Conservation (phyloP, 2,113 vertebrate genomes). For the Dasyornis broadbenti region DNA sequence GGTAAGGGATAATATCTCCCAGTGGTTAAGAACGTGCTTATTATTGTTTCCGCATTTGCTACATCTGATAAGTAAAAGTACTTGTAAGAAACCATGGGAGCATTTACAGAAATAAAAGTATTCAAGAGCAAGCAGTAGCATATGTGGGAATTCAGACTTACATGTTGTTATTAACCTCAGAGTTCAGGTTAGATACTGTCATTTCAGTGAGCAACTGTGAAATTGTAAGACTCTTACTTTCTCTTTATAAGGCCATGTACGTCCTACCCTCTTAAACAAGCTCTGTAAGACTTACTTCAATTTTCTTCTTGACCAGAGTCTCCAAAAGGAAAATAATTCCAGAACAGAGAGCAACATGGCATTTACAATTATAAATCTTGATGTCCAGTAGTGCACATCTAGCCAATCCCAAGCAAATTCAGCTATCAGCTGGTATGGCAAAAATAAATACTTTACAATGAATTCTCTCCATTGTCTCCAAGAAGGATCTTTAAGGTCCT, state of each 20-base stretch:
- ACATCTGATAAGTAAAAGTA: not conserved
- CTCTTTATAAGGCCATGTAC: not conserved
- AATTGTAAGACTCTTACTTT: not conserved
- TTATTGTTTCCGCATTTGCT: not conserved
- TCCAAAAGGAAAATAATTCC: slow-evolving; percentile 85
- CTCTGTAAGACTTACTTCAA: slow-evolving; percentile 76
- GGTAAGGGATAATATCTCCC: not conserved
- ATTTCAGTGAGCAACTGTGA: not conserved
- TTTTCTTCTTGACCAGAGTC: slow-evolving; percentile 81
- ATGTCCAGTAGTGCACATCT: slow-evolving; percentile 91
- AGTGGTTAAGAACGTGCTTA: not conserved
- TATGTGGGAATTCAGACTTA: not conserved
- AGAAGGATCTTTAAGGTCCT: slow-evolving; percentile 78
- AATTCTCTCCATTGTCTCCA: slow-evolving; percentile 91
- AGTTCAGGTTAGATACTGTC: not conserved
- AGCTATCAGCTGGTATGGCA: slow-evolving; percentile 92
- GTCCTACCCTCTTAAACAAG: not conserved
- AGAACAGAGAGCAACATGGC: slow-evolving; percentile 87
- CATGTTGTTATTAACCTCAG: not conserved
- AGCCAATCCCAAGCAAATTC: slow-evolving; percentile 96
- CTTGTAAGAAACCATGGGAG: not conserved
- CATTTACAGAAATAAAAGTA: not conserved
- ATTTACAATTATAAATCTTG: slow-evolving; percentile 89
- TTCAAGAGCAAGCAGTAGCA: not conserved
- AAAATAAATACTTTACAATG: slow-evolving; percentile 83